Evolutionary conservation across 2,113 vertebrate species (phyloP), one percentile per base, ranked within the genome.

Genomic region (Corythoichthys intestinalis): DNA sequence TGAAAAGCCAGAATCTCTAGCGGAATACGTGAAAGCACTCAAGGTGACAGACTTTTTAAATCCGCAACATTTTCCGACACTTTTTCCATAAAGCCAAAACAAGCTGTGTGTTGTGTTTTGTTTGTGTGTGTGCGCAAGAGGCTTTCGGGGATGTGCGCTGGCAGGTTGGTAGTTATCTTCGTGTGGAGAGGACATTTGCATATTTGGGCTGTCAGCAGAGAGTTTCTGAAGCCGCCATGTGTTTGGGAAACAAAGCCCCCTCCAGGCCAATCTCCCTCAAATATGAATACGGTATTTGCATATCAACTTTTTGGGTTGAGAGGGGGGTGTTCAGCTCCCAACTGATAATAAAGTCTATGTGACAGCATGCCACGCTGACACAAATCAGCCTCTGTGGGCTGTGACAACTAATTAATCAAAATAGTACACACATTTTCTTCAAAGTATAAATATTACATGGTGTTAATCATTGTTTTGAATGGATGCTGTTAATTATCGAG

Each of bases 341-440:
- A 47, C 69, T 83, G 85, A 87, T 87, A 85, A 83, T 66, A 63
- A 38, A 1, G 1, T 66, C 62, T 53, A 66, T n/a, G 66, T 78
- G 70, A 76, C 57, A 61, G 71, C 49, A 46, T 63, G 60, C 28
- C 53, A 38, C 48, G 15, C 74, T 77, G 78, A 76, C 56, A 54
- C 65, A 80, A 80, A 75, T 75, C 52, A 74, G 54, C 59, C 34
- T 73, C 68, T 38, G 11, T 67, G 28, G 53, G 71, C 56, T 52
- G 65, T 67, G 17, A 49, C 64, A 2, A 4, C 57, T 65, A 62
- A 37, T 68, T 69, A 78, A 75, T 82, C 79, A 77, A 83, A 72
- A 35, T 28, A 28, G 20, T 1, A 48, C 38, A 60, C 67, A 49
- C 65, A 20, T 61, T 53, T 57, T 37, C 58, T 68, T 13, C 67